Evolutionary conservation across 2,888 invertebrate genomes (phyloP).

Genomic region (Enchytraeus crypticus): DNA sequence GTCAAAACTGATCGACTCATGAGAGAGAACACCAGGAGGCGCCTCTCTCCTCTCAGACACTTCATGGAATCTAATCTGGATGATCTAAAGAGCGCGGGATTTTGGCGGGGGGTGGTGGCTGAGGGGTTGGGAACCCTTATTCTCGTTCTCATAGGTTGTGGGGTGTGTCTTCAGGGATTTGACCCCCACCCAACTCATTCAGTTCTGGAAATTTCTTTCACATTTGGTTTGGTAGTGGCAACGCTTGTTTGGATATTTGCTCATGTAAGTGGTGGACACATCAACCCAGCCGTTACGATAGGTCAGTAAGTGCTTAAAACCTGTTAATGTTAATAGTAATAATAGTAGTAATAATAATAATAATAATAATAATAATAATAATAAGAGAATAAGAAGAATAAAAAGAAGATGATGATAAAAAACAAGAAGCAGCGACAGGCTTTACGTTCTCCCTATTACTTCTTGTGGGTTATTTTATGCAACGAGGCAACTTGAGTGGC

Average conservation of each 20-base stretch:
- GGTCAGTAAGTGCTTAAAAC: too few species aligned
- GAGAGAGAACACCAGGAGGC: too few species aligned
- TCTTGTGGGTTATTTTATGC: too few species aligned
- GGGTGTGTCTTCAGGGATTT: neutral
- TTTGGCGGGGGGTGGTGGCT: slow-evolving; percentile 72
- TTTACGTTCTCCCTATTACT: too few species aligned
- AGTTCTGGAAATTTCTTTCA: slow-evolving; percentile 33
- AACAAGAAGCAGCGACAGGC: too few species aligned
- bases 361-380: too few species aligned
- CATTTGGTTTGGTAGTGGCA: slow-evolving; percentile 44
- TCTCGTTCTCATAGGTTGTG: slow-evolving; percentile 70
- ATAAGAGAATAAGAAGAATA: too few species aligned
- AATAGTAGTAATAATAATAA: neutral
- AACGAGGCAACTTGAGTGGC: too few species aligned
- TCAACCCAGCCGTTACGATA: slow-evolving; percentile 47
- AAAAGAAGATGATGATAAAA: too few species aligned
- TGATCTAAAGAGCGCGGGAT: slow-evolving; percentile 21
- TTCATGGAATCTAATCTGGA: slow-evolving; percentile 17
- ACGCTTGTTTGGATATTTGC: slow-evolving; percentile 46
- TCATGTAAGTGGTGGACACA: slow-evolving; percentile 45
- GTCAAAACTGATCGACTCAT: too few species aligned
- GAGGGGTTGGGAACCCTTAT: slow-evolving; percentile 77
- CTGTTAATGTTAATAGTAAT: neutral
- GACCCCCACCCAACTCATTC: neutral
- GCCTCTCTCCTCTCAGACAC: too few species aligned